These are phyloP conservation scores for Ammodytes marinus DNA, from an alignment of 2,113 vertebrate species.

Conservation along the genomic window DNA sequence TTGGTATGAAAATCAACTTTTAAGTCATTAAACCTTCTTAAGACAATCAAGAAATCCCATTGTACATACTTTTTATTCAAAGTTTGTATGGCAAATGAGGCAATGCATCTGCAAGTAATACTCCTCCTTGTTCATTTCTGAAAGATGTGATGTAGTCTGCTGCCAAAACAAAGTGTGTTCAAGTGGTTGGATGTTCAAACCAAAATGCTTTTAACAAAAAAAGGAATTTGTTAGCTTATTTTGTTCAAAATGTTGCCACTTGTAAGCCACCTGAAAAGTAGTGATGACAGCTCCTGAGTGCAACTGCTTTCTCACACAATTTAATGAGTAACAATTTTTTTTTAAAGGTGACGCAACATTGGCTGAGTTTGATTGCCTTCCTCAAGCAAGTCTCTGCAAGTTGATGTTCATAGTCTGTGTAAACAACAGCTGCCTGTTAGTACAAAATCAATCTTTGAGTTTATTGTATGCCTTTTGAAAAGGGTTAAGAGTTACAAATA, in stretches of 20 bases:
- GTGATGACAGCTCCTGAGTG: not conserved
- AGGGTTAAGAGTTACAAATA: not conserved
- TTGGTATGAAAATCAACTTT: not conserved
- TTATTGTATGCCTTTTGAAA: not conserved
- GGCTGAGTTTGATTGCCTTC: not conserved
- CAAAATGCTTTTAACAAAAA: not conserved
- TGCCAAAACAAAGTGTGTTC: not conserved
- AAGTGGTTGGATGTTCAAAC: not conserved
- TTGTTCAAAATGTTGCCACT: not conserved
- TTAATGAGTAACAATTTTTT: not conserved
- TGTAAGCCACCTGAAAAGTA: not conserved
- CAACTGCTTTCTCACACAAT: not conserved
- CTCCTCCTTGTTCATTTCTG: too few relatives aligned
- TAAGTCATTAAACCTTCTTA: not conserved
- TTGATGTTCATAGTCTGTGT: not conserved
- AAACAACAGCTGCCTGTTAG: not conserved
- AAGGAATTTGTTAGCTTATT: not conserved
- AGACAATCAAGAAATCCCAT: not conserved
- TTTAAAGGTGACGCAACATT: constrained; percentile 2
- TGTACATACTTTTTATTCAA: not conserved
- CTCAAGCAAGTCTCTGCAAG: constrained; percentile 26
- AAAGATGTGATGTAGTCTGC: too few relatives aligned
- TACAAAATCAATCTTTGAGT: not conserved
- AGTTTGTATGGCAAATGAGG: not conserved
- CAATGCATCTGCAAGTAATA: not conserved